Conservation (phyloP, 2,888 invertebrate genomes). For the Drosophila kokeensis region DNA sequence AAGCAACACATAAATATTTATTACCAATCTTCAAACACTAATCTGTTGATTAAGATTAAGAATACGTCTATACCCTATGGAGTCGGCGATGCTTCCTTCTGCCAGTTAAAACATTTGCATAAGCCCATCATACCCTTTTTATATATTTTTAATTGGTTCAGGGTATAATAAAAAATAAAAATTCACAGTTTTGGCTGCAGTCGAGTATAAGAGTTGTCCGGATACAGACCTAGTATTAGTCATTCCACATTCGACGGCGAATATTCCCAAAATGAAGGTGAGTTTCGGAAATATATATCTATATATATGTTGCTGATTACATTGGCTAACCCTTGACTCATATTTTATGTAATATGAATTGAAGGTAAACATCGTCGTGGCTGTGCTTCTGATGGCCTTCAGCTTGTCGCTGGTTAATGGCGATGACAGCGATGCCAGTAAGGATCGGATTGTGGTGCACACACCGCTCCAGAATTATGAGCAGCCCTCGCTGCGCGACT, state of each 20-base stretch:
- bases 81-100: not conserved
- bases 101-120: not conserved
- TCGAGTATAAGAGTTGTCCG: conserved; percentile 30
- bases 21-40: not conserved
- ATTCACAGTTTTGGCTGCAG: conserved; percentile 18
- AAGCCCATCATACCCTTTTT: not conserved
- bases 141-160: not conserved
- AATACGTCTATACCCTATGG: not conserved
- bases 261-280: conserved; percentile 44
- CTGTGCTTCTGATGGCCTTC: conserved; percentile 22
- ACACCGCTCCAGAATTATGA: conserved; percentile 78
- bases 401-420: conserved; percentile 17
- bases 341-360: conserved; percentile 28
- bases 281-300: conserved; percentile 11
- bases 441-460: conserved; percentile 72
- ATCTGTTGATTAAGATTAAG: not conserved
- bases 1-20: not conserved
- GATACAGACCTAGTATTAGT: not conserved
- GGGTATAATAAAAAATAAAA: not conserved
- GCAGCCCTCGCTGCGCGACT: conserved; percentile 78
- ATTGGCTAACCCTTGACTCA: conserved; percentile 13
- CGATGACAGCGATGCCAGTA: conserved; percentile 5
- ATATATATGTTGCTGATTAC: not conserved
- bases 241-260: not conserved
- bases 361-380: conserved; percentile 9